phyloP scores from a whole-genome alignment of 1,140 invertebrate species.

The Sinella curviseta region DNA sequence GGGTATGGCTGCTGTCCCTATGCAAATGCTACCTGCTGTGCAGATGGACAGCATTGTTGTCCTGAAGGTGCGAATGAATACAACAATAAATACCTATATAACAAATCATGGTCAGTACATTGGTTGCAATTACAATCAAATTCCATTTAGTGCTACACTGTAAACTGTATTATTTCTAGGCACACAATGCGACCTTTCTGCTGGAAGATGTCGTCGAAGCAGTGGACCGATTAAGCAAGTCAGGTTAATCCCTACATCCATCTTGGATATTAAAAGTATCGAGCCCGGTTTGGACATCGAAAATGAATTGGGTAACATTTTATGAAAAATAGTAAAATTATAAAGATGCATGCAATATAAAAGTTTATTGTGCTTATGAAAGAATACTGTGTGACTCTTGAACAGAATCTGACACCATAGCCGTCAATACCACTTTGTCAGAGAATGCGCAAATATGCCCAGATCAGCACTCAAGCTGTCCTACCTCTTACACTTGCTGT shows the following conservation, averaged over 20 bases:
- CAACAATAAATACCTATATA: too few relatives aligned
- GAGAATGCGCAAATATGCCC: conserved; percentile 15
- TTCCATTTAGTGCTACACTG: too few relatives aligned
- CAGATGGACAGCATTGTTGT: conserved; percentile 40
- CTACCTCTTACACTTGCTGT: conserved; percentile 34
- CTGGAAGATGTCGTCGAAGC: neutral
- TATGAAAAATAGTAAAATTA: too few relatives aligned
- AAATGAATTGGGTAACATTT: conserved; percentile 16
- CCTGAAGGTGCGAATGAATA: conserved; percentile 15
- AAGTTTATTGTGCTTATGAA: neutral
- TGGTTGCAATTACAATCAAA: too few relatives aligned
- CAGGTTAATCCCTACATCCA: neutral
- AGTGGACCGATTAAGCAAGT: neutral
- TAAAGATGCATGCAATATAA: too few relatives aligned
- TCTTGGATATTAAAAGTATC: neutral
- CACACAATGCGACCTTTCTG: neutral
- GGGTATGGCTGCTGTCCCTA: conserved; percentile 43
- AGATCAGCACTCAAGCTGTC: conserved; percentile 28
- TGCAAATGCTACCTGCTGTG: conserved; percentile 36
- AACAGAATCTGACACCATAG: neutral
- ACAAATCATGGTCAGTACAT: too few relatives aligned
- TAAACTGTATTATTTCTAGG: neutral
- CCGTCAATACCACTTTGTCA: neutral
- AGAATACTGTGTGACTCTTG: neutral
- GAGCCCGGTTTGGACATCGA: too few relatives aligned